A percentile compares a stretch with the other conserved stretches of the same genome.
Evolutionary conservation across 1,140 invertebrate genomes (phyloP).

Genomic region (Zaprionus inermis): DNA sequence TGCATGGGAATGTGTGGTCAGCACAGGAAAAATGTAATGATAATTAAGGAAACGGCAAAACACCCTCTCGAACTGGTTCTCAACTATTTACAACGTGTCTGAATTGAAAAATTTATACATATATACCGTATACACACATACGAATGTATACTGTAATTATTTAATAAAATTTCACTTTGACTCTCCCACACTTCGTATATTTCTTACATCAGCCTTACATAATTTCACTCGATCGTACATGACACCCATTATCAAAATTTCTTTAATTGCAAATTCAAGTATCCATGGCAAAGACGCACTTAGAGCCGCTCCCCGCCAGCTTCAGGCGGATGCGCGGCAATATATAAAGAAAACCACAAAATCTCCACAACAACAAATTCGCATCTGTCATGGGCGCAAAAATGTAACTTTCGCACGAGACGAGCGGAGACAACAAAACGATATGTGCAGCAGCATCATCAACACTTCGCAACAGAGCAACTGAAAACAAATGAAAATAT

Average conservation of each 20-base stretch:
- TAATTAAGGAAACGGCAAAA: background rate
- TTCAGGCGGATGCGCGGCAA: conserved; percentile 5
- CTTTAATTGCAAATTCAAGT: conserved; percentile 36
- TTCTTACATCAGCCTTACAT: background rate
- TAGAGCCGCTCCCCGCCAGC: background rate
- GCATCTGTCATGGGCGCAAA: conserved; percentile 8
- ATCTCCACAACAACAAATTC: conserved; percentile 1
- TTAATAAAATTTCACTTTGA: background rate
- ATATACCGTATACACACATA: too few species aligned
- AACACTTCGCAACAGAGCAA: conserved; percentile 31
- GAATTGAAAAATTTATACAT: too few species aligned
- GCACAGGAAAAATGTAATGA: background rate
- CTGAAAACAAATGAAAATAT: conserved; percentile 13
- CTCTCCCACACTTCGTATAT: background rate
- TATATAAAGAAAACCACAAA: conserved; percentile 14
- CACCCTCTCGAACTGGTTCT: background rate
- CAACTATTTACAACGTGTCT: too few species aligned
- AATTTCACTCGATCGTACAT: background rate
- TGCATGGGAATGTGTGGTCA: conserved; percentile 14
- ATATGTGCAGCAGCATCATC: conserved; percentile 42
- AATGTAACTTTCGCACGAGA: conserved; percentile 60
- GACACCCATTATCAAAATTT: conserved; percentile 21
- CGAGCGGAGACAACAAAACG: conserved; percentile 45
- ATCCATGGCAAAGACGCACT: conserved; percentile 11
- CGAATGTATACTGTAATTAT: background rate